Percentiles rank a stretch among this genome's conserved stretches.
Evolutionary conservation across 1,140 invertebrate genomes (phyloP).

Genomic region (Pristionchus pacificus): DNA sequence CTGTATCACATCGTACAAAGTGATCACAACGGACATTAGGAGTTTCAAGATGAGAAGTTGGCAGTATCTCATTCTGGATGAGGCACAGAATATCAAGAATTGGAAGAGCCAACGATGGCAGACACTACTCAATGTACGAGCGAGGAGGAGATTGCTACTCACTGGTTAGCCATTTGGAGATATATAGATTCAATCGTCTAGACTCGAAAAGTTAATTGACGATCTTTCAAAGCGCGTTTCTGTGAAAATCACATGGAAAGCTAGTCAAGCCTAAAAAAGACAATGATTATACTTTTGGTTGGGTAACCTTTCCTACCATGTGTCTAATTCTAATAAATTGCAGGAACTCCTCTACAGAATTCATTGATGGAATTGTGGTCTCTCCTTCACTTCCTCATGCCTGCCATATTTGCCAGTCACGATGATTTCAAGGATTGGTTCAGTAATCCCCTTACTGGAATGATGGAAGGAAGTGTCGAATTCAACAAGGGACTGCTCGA

Average conservation of each 20-base stretch:
- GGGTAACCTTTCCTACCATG: too few species aligned
- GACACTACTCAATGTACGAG: conserved; percentile 89
- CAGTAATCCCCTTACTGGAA: conserved; percentile 91
- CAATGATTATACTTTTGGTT: too few species aligned
- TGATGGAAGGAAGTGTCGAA: conserved; percentile 92
- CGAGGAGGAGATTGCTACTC: conserved; percentile 81
- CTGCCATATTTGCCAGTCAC: conserved; percentile 95
- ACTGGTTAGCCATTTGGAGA: conserved; percentile 62
- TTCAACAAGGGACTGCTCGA: conserved; percentile 90
- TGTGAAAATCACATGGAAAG: too few species aligned
- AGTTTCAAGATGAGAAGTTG: conserved; percentile 88
- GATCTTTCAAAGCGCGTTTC: too few species aligned
- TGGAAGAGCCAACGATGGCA: conserved; percentile 99
- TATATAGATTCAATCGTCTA: neutral
- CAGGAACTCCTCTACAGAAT: conserved; percentile 94
- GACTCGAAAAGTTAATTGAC: neutral
- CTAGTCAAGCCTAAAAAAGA: too few species aligned
- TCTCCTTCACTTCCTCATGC: conserved; percentile 99
- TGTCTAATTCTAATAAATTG: too few species aligned
- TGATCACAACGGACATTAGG: conserved; percentile 97
- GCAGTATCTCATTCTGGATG: conserved; percentile 98
- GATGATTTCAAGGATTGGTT: conserved; percentile 98
- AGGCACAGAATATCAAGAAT: conserved; percentile 99
- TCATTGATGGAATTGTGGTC: conserved; percentile 99
- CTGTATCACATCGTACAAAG: conserved; percentile 98